phyloP scores from a whole-genome alignment of 2,113 vertebrate species.

The Edolisoma coerulescens region DNA sequence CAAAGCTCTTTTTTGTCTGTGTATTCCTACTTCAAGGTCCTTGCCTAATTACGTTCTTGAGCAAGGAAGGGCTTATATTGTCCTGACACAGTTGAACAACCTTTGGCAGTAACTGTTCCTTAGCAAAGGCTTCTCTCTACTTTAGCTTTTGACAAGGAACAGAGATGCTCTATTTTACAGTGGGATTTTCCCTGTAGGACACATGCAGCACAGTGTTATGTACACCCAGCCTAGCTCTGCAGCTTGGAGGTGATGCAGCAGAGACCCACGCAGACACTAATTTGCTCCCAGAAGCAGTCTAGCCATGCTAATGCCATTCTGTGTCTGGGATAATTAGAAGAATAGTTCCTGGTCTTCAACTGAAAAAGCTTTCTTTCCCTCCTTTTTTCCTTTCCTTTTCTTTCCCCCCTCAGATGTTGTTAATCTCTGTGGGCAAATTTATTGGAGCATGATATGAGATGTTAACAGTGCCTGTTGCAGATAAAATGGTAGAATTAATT shows the following conservation, averaged over 20 bases:
- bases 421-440: conserved; percentile 57
- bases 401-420: background rate
- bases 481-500: conserved; percentile 55
- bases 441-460: conserved; percentile 60
- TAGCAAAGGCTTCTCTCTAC: background rate
- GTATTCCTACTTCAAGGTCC: background rate
- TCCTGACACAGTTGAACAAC: background rate
- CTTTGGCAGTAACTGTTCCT: background rate
- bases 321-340: background rate
- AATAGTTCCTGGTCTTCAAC: background rate
- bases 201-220: too few relatives aligned
- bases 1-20: background rate
- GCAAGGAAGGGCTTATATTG: background rate
- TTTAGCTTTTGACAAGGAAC: background rate
- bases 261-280: accelerated
- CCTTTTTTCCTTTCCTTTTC: too few relatives aligned
- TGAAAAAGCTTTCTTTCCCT: background rate
- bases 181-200: background rate
- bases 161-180: background rate
- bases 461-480: conserved; percentile 15
- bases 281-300: background rate
- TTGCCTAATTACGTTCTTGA: background rate
- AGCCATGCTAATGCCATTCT: background rate
- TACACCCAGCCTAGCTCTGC: background rate
- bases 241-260: background rate